Base-by-base conservation (phyloP, 53 echinoderm and acorn worm species). In the Glandiceps talaboti region DNA sequence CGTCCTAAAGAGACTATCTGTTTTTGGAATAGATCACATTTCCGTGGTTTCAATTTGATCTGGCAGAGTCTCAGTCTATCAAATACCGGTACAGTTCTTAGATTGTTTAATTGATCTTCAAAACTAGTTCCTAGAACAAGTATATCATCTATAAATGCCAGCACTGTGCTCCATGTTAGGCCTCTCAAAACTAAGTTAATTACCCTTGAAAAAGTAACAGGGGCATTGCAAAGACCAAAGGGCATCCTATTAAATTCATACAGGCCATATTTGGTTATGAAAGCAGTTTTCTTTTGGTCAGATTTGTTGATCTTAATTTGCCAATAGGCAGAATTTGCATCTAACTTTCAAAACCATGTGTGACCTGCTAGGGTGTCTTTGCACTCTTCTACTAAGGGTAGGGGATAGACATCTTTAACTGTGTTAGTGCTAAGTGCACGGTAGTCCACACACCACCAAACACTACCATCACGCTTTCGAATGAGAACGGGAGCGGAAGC, bases 351-450 rank as follows among this genome's bases (percentile, higher is more conserved):
- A 30, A 86, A 89, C 26, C 83, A 89, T 29, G 77, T 33, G 1
- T 79, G 84, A 14, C 84, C 85, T 28, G 32, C 82, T 12, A 90
- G n/a, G n/a, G n/a, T n/a, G n/a, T n/a, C n/a, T n/a, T n/a, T n/a
- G n/a, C n/a, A n/a, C n/a, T n/a, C n/a, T 30, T 6, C 75, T 33
- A 75, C 87, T 87, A 27, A 90, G 29, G 91, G 88, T 28, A 91
- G 79, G 20, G 88, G 91, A 64, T 86, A 91, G 0, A 84, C 91
- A 76, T 86, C 84, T 33, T 86, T 86, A n/a, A n/a, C n/a, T n/a
- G n/a, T n/a, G n/a, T n/a, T n/a, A n/a, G n/a, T n/a, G n/a, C n/a
- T n/a, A n/a, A n/a, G n/a, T n/a, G n/a, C n/a, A n/a, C n/a, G n/a
- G n/a, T n/a, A n/a, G n/a, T n/a, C n/a, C n/a, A n/a, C n/a, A n/a